phyloP scores from a whole-genome alignment of 2,888 invertebrate species.

The Gastracanthus pulcherrimus region DNA sequence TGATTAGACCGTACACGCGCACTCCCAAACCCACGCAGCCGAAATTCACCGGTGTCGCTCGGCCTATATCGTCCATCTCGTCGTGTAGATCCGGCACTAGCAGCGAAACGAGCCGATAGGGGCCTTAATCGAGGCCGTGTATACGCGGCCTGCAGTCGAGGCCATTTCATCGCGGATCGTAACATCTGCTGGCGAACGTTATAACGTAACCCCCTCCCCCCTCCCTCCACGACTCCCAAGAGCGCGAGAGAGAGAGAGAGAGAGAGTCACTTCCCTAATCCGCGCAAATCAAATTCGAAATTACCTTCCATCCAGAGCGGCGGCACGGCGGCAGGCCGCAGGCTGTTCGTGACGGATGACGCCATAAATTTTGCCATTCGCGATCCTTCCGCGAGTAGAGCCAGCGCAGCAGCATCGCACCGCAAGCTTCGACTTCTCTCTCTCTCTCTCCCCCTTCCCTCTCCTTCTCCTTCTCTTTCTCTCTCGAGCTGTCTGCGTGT shows the following conservation, averaged over 20 bases:
- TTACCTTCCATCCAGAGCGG: conserved; percentile 42
- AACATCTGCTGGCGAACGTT: conserved; percentile 19
- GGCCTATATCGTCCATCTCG: background rate
- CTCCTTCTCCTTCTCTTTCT: background rate
- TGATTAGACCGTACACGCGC: no score
- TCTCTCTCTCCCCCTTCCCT: background rate
- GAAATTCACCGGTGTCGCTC: background rate
- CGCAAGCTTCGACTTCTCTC: conserved; percentile 1
- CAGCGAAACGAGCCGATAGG: conserved; percentile 21
- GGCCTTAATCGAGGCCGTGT: conserved; percentile 13
- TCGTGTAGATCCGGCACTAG: background rate
- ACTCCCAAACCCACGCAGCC: background rate
- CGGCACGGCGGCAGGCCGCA: background rate
- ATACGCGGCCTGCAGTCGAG: background rate
- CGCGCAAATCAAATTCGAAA: conserved; percentile 56
- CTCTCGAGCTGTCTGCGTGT: background rate
- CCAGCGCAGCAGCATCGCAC: no score
- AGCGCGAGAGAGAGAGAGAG: conserved; percentile 5
- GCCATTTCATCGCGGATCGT: conserved; percentile 42
- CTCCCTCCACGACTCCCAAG: conserved; percentile 32
- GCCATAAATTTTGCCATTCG: conserved; percentile 54
- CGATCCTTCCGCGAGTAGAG: conserved; percentile 40
- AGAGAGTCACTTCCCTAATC: conserved; percentile 35
- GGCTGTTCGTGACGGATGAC: conserved; percentile 52
- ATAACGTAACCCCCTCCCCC: conserved; percentile 19